phyloP scores from a whole-genome alignment of 2,888 invertebrate species.

The Microctonus hyperodae region DNA sequence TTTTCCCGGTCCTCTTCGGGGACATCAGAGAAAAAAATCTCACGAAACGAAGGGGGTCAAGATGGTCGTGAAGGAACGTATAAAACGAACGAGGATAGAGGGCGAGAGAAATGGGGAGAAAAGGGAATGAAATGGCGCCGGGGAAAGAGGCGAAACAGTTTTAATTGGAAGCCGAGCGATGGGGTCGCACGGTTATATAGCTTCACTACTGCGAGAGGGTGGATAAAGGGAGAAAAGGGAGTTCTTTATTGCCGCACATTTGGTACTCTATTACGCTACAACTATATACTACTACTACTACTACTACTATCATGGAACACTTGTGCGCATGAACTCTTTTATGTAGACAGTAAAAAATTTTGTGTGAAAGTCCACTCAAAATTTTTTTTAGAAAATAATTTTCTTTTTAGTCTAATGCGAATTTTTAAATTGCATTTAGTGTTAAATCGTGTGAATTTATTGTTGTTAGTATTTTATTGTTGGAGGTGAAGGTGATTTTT shows the following conservation, averaged over 20 bases:
- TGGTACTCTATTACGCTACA: background rate
- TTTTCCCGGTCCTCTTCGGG: background rate
- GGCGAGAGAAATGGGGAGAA: no score
- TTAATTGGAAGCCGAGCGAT: constrained; percentile 42
- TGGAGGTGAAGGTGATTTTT: no score
- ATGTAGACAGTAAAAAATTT: no score
- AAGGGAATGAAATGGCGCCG: constrained; percentile 24
- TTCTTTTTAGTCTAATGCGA: no score
- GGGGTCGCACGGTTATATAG: constrained; percentile 19
- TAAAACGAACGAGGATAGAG: background rate
- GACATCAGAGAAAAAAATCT: constrained; percentile 47
- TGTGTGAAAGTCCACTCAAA: no score
- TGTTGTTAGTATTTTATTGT: no score
- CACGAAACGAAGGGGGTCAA: constrained; percentile 41
- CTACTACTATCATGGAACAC: background rate
- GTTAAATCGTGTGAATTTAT: no score
- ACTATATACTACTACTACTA: background rate
- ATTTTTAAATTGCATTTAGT: no score
- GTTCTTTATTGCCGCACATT: background rate
- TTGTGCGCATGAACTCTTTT: background rate
- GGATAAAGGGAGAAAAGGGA: background rate
- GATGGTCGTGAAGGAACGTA: background rate
- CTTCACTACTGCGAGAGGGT: background rate
- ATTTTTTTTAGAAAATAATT: no score
- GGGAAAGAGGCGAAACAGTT: constrained; percentile 37